phyloP scores from a whole-genome alignment of 1,140 invertebrate genomes.

The Akabosia matsudoensis region DNA sequence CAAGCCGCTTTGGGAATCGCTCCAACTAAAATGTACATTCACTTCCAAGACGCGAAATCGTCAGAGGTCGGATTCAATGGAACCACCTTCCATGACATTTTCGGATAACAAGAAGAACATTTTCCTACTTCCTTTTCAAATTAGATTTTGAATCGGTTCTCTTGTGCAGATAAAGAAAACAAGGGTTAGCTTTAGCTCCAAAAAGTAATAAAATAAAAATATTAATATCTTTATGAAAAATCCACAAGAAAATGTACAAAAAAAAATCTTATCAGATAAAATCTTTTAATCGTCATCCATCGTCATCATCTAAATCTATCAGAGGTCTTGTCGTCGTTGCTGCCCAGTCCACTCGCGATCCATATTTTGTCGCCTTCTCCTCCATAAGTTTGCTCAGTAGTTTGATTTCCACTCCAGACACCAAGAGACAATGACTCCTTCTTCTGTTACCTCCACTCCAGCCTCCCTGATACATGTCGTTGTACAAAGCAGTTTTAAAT shows the following conservation, averaged over 20 bases:
- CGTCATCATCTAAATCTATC: slow-evolving; percentile 20
- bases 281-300: not conserved
- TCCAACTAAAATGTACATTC: slow-evolving; percentile 62
- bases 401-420: slow-evolving; percentile 28
- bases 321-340: not conserved
- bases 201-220: no score
- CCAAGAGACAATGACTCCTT: slow-evolving; percentile 26
- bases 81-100: slow-evolving; percentile 63
- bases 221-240: no score
- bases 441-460: slow-evolving; percentile 31
- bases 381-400: slow-evolving; percentile 28
- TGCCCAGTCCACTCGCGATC: not conserved
- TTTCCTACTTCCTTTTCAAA: no score
- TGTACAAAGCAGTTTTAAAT: slow-evolving; percentile 39
- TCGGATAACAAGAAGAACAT: slow-evolving; percentile 60
- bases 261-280: no score
- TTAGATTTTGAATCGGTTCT: no score
- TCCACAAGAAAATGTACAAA: no score
- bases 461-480: slow-evolving; percentile 24
- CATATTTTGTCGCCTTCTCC: slow-evolving; percentile 23
- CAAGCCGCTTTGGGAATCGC: slow-evolving; percentile 60
- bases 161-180: no score
- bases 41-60: slow-evolving; percentile 58
- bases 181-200: no score
- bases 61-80: slow-evolving; percentile 62